Conservation (phyloP, 2,113 vertebrate species). For the Eptesicus fuscus region DNA sequence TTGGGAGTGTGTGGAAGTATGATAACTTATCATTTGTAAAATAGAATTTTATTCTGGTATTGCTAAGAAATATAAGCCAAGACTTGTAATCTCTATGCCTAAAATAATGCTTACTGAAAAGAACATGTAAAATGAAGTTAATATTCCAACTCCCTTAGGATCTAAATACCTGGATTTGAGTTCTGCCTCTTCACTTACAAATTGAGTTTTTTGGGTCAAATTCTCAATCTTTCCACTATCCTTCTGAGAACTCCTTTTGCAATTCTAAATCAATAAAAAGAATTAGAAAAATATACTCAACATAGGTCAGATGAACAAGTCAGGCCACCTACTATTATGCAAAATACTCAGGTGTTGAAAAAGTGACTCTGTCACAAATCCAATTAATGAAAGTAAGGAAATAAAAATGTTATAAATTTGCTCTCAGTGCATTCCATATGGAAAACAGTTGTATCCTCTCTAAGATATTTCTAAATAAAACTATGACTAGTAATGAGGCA, state of each 20-base stretch:
- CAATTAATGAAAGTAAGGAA: slow-evolving; percentile 80
- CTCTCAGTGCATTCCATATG: slow-evolving; percentile 80
- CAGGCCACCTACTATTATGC: background rate
- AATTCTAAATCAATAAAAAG: slow-evolving; percentile 12
- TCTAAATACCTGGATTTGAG: background rate
- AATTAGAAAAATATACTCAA: background rate
- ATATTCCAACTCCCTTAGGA: background rate
- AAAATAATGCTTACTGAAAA: slow-evolving; percentile 1
- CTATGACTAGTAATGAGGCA: background rate
- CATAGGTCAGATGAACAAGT: background rate
- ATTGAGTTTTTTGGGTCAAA: background rate
- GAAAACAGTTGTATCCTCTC: slow-evolving; percentile 81
- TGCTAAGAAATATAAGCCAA: background rate
- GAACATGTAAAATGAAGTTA: background rate
- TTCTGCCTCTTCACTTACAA: background rate
- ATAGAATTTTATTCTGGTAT: background rate
- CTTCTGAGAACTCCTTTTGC: background rate
- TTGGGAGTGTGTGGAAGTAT: background rate
- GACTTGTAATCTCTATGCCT: background rate
- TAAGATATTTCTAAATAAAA: background rate
- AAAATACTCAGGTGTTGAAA: background rate
- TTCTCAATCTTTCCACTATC: background rate
- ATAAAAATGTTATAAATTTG: slow-evolving; percentile 88
- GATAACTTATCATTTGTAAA: slow-evolving; percentile 23
- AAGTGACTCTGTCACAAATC: background rate